These are phyloP conservation scores for Tubiluchus corallicola DNA, from an alignment of 2,888 invertebrate genomes.

Conservation along the genomic window DNA sequence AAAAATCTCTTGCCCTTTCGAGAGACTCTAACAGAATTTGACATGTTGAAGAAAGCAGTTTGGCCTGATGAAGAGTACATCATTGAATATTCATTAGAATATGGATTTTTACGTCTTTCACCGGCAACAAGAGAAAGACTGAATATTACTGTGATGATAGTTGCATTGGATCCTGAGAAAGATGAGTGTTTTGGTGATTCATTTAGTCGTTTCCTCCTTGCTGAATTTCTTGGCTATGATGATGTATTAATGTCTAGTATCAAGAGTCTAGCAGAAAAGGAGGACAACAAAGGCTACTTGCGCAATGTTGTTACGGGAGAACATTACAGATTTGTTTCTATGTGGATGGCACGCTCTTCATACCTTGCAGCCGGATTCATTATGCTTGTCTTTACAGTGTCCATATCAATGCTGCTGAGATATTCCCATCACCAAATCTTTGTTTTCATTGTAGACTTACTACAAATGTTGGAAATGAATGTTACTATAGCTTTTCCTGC, in stretches of 20 bases:
- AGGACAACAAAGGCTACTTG: conserved; percentile 75
- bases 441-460: conserved; percentile 90
- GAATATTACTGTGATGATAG: background rate
- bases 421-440: conserved; percentile 99
- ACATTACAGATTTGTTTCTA: conserved; percentile 90
- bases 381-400: conserved; percentile 94
- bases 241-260: conserved; percentile 92
- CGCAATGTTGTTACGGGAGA: conserved; percentile 93
- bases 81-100: conserved; percentile 90
- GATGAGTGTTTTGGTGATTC: conserved; percentile 86
- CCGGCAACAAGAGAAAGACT: conserved; percentile 53
- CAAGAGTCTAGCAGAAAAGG: conserved; percentile 80
- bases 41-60: conserved; percentile 39
- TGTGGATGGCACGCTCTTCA: conserved; percentile 85
- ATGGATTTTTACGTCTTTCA: conserved; percentile 76
- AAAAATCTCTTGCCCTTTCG: conserved; percentile 16
- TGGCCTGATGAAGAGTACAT: conserved; percentile 80
- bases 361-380: conserved; percentile 90
- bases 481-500: conserved; percentile 82
- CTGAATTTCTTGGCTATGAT: conserved; percentile 87
- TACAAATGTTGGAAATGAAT: conserved; percentile 96
- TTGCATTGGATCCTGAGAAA: conserved; percentile 63
- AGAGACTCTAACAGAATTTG: conserved; percentile 35
- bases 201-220: conserved; percentile 70
- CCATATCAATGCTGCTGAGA: conserved; percentile 87